These are phyloP conservation scores for Apogon talboti DNA, from an alignment of 2,797 vertebrate genomes.

Conservation along the genomic window DNA sequence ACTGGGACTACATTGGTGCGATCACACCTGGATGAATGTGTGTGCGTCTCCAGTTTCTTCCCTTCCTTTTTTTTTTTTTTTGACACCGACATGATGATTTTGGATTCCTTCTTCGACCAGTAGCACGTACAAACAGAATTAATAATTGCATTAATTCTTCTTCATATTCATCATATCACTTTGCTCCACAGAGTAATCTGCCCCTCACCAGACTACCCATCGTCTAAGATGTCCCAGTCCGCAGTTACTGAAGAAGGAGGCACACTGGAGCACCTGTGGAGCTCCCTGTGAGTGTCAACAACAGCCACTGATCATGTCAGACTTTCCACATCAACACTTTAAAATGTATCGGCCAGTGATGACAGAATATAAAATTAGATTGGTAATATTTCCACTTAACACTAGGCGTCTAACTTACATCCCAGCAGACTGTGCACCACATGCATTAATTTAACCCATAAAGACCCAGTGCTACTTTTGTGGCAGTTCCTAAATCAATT, in stretches of 20 bases:
- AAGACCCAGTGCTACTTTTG: no score
- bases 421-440: no score
- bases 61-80: background rate
- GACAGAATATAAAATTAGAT: background rate
- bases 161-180: background rate
- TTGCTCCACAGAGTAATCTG: slow-evolving; percentile 83
- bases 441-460: no score
- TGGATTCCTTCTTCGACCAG: no score
- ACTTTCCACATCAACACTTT: slow-evolving; percentile 15
- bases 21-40: slow-evolving; percentile 71
- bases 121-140: no score
- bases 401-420: no score
- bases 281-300: slow-evolving; percentile 90
- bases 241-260: slow-evolving; percentile 89
- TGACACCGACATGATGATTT: background rate
- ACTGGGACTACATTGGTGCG: slow-evolving; percentile 74
- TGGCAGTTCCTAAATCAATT: no score
- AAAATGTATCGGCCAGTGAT: background rate
- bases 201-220: slow-evolving; percentile 79
- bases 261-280: slow-evolving; percentile 97
- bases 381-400: no score
- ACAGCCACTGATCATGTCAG: slow-evolving; percentile 26
- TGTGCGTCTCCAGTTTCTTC: slow-evolving; percentile 16
- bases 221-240: slow-evolving; percentile 91
- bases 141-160: no score